Conservation (phyloP, 2,113 vertebrate genomes). For the Mystacornis crossleyi region DNA sequence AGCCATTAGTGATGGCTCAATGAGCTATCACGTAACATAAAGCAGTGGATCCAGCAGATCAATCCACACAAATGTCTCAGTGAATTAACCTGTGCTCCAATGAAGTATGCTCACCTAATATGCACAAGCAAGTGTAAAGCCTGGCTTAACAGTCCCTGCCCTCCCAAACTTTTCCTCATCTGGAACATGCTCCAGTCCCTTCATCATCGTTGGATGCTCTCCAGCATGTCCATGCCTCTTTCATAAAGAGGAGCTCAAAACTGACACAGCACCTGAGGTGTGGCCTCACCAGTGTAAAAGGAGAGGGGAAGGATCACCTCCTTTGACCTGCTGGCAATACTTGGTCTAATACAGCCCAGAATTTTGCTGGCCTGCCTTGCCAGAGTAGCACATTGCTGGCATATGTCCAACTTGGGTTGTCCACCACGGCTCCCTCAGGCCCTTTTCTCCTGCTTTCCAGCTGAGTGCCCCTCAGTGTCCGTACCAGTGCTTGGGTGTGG, state of each 20-base stretch:
- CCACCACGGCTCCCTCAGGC: fast-evolving
- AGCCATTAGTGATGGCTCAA: no score
- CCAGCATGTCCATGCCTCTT: background rate
- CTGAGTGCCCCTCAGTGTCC: no score
- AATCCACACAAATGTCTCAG: background rate
- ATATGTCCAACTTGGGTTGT: background rate
- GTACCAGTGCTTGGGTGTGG: no score
- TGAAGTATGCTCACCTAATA: background rate
- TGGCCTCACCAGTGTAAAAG: background rate
- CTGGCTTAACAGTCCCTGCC: background rate
- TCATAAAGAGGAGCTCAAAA: background rate
- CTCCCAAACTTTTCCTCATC: background rate
- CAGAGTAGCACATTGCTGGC: background rate
- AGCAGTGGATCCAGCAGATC: background rate
- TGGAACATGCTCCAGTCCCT: background rate
- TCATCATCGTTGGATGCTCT: background rate
- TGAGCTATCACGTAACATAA: background rate
- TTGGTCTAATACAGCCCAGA: background rate
- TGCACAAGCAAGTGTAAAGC: background rate
- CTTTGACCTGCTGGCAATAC: background rate
- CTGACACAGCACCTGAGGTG: background rate
- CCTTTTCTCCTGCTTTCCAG: background rate
- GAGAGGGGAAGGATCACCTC: background rate
- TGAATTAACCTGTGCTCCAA: background rate
- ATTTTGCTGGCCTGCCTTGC: background rate